phyloP scores from a whole-genome alignment of 2,113 vertebrate genomes.

The Tetraodon nigroviridis region DNA sequence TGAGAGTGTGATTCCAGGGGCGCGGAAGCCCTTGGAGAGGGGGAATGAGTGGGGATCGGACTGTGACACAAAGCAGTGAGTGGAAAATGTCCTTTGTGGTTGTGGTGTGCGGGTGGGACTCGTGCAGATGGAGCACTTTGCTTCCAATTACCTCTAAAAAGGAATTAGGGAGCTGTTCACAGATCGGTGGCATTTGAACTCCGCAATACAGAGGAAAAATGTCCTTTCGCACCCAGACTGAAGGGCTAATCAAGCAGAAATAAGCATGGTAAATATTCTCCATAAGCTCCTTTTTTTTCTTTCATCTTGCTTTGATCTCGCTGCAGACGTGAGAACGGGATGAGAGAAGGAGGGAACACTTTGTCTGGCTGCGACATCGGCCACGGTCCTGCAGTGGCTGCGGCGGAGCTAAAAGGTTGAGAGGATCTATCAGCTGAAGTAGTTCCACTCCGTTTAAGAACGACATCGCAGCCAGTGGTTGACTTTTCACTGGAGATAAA shows the following conservation, averaged over 20 bases:
- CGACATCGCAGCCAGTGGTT: no score
- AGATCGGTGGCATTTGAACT: constrained; percentile 57
- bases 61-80: constrained; percentile 41
- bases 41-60: constrained; percentile 14
- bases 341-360: no score
- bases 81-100: constrained; percentile 58
- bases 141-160: constrained; percentile 62
- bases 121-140: constrained; percentile 46
- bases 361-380: no score
- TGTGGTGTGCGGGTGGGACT: constrained; percentile 53
- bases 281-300: not conserved
- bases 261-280: constrained; percentile 15
- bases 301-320: not conserved
- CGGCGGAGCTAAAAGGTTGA: no score
- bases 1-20: no score
- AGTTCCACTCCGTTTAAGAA: no score
- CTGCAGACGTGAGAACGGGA: no score
- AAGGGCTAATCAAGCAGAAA: constrained; percentile 16
- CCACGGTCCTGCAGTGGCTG: no score
- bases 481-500: no score
- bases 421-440: no score
- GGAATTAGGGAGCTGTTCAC: constrained; percentile 63
- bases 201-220: constrained; percentile 34
- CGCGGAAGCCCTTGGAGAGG: not conserved
- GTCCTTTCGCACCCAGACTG: constrained; percentile 21